A percentile compares a stretch with the other conserved stretches of the same genome.
These are phyloP conservation scores for Phrixothrix hirtus DNA, from an alignment of 2,888 invertebrate genomes.

Conservation along the genomic window DNA sequence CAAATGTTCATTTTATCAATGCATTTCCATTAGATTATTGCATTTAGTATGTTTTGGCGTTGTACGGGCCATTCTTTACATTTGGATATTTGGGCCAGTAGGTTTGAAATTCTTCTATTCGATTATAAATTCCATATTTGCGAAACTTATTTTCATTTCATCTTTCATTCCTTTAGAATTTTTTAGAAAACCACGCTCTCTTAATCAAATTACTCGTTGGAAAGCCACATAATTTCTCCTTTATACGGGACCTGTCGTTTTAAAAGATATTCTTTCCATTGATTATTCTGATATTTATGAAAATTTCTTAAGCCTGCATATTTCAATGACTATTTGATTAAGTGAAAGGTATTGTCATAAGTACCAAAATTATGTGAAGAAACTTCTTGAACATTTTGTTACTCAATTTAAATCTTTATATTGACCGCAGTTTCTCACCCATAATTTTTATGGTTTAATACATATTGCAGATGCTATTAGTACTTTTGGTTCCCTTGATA, in stretches of 20 bases:
- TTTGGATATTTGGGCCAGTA: slow-evolving; percentile 5
- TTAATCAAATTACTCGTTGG: too few species aligned
- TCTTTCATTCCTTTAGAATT: neutral
- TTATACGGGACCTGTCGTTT: too few species aligned
- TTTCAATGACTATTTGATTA: neutral
- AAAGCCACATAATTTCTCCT: too few species aligned
- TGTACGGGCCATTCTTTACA: slow-evolving; percentile 2
- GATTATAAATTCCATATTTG: slow-evolving; percentile 1
- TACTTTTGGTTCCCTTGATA: neutral
- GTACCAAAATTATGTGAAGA: neutral
- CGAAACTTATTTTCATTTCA: neutral
- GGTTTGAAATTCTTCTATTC: neutral
- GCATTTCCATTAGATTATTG: slow-evolving; percentile 8
- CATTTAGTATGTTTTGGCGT: slow-evolving; percentile 5
- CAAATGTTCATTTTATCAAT: slow-evolving; percentile 3
- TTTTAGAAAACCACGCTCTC: too few species aligned
- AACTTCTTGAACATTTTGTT: slow-evolving; percentile 1
- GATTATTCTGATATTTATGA: neutral
- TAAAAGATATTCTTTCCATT: neutral
- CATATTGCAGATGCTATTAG: neutral
- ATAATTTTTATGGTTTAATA: neutral
- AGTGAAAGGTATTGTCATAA: neutral
- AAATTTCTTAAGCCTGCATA: neutral
- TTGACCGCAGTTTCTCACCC: neutral
- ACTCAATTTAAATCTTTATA: neutral